Conservation (phyloP, 2,797 vertebrate species). For the Poeciliopsis paucimaculata region DNA sequence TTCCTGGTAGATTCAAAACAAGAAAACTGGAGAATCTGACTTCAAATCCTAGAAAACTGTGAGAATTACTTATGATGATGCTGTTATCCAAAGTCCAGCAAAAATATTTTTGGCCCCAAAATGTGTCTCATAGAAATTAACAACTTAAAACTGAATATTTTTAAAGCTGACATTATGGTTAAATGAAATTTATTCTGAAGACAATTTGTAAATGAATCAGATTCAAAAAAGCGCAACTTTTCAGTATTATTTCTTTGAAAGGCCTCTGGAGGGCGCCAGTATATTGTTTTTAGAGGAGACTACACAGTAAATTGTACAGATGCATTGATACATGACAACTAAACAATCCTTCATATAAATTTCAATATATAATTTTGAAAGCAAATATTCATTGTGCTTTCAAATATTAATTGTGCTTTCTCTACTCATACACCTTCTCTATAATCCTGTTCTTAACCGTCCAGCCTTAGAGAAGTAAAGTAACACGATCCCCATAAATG, state of each 20-base stretch:
- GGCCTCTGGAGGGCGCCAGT: background rate
- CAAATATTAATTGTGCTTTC: background rate
- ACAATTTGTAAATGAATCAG: background rate
- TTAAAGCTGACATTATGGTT: background rate
- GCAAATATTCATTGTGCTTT: background rate
- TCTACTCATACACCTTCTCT: background rate
- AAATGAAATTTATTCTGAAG: background rate
- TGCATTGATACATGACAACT: background rate
- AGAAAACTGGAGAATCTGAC: background rate
- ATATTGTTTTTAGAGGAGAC: background rate
- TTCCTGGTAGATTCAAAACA: background rate
- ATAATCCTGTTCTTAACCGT: background rate
- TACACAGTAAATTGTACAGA: background rate
- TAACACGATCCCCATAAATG: slow-evolving; percentile 42
- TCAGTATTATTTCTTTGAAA: background rate
- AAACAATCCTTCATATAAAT: background rate
- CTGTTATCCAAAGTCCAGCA: background rate
- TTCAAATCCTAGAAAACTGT: background rate
- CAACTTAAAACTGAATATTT: background rate
- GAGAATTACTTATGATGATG: background rate
- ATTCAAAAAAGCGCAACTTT: background rate
- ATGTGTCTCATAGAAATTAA: background rate
- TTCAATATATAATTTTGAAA: background rate
- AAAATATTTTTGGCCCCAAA: background rate
- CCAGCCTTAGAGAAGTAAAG: background rate